Base-by-base conservation (phyloP, 2,113 vertebrate genomes). In the Lampris megalopsis region DNA sequence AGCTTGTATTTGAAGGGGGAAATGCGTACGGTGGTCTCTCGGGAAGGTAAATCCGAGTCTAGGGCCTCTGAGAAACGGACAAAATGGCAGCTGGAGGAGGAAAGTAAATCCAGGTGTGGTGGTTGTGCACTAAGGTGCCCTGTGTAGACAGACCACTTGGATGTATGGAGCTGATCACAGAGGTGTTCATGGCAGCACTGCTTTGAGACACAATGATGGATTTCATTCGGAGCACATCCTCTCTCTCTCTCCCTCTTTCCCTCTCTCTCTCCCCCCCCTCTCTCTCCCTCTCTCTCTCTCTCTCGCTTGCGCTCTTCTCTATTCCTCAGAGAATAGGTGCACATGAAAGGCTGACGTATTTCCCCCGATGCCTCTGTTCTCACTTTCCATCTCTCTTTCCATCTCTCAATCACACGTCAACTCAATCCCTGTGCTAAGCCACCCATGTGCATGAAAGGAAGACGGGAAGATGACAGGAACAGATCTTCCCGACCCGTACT, bases 301-400 rank as follows among this genome's bases (percentile, higher is more conserved):
- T 7, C 3, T 11, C 52, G 3, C 67, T 70, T 52, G 54, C 67
- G 38, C 63, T 68, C 41, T 5, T 63, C 71, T 36, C 56, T 66
- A 9, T 75, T 56, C 84, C 61, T 72, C 54, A 49, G 90, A 89
- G 86, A 91, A 87, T 67, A 82, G 63, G 71, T 78, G 83, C 63
- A 87, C 86, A 88, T 88, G 75, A 84, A 89, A 87, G 76, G 74
- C 71, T 70, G 77, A 75, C 79, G 71, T 79, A 62, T 80, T 73
- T 65, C 69, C 80, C 45, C 60, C 57, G 66, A 71, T 77, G 80
- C 54, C n/a, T 48, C 68, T 59, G 63, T 54, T 81, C 73, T 68
- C 73, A 54, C 59, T 79, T 54, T 48, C 68, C 73, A 80, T 86
- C 78, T 75, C 67, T 63, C 78, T 75, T 63, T 63, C 47, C 50